Evolutionary conservation across 2,888 invertebrate genomes (phyloP).

Genomic region (Alcis repandata): DNA sequence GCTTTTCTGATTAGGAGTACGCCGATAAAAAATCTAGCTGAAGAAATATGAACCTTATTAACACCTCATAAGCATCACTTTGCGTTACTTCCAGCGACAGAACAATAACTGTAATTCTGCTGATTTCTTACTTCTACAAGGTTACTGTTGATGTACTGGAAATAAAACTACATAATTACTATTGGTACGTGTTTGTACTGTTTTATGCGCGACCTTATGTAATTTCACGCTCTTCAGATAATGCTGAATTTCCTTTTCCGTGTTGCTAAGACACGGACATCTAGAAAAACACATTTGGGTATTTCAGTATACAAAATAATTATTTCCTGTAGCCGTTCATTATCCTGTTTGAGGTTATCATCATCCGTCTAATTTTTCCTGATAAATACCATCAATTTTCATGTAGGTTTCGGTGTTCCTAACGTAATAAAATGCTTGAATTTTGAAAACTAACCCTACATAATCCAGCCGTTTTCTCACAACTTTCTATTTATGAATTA

Average conservation of each 20-base stretch:
- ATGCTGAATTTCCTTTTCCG: conserved; percentile 33
- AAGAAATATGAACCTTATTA: conserved; percentile 61
- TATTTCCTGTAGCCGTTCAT: neutral
- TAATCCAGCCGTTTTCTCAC: neutral
- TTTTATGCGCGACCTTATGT: conserved; percentile 31
- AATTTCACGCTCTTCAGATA: conserved; percentile 31
- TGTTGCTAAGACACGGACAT: conserved; percentile 19
- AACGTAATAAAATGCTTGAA: too few relatives aligned
- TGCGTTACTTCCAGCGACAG: conserved; percentile 59
- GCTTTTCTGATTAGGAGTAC: conserved; percentile 82
- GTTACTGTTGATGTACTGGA: conserved; percentile 67
- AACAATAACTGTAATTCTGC: conserved; percentile 79
- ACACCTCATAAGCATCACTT: conserved; percentile 59
- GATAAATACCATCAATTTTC: neutral
- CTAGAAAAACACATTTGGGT: neutral
- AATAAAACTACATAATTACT: conserved; percentile 53
- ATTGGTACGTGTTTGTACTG: conserved; percentile 35
- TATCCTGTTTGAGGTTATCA: neutral
- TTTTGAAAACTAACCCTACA: too few relatives aligned
- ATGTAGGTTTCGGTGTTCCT: too few relatives aligned
- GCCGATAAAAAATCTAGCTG: conserved; percentile 71
- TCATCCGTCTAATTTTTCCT: neutral
- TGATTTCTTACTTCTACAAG: conserved; percentile 78
- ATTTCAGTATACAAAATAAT: conserved; percentile 2
- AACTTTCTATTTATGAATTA: neutral